These are phyloP conservation scores for Pleuronectes platessa DNA, from an alignment of 2,113 vertebrate genomes.

Conservation along the genomic window DNA sequence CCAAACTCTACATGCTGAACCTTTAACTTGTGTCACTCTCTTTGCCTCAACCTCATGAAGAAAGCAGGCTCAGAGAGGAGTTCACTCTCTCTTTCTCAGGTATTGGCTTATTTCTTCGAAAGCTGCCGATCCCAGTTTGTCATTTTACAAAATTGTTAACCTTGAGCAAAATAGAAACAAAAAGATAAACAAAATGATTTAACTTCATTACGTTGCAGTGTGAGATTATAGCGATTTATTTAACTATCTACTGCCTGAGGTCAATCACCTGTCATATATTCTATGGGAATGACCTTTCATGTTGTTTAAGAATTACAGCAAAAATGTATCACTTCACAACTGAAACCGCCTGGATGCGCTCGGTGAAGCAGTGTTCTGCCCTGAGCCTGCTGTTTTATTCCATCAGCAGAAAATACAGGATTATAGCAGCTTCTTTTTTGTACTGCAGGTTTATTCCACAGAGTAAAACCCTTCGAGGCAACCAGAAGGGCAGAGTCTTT, in stretches of 20 bases:
- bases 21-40: too few relatives aligned
- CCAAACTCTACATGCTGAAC: too few relatives aligned
- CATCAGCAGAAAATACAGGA: conserved; percentile 49
- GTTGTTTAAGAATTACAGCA: neutral
- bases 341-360: neutral
- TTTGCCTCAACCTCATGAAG: too few relatives aligned
- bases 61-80: too few relatives aligned
- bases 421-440: conserved; percentile 24
- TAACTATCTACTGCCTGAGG: neutral
- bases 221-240: neutral
- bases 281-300: neutral
- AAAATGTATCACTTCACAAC: neutral
- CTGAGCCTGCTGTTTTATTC: conserved; percentile 61
- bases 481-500: conserved; percentile 18
- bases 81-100: neutral
- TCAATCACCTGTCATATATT: neutral
- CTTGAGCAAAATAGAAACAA: too few relatives aligned
- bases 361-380: conserved; percentile 27
- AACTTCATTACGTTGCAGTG: neutral
- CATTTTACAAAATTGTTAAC: too few relatives aligned
- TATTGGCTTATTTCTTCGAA: too few relatives aligned
- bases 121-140: too few relatives aligned
- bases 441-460: conserved; percentile 32
- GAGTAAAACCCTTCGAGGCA: neutral
- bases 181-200: neutral